Evolutionary conservation across 2,888 invertebrate genomes (phyloP), one percentile per base, ranked within the genome.

Genomic region (Idaea dimidiata): DNA sequence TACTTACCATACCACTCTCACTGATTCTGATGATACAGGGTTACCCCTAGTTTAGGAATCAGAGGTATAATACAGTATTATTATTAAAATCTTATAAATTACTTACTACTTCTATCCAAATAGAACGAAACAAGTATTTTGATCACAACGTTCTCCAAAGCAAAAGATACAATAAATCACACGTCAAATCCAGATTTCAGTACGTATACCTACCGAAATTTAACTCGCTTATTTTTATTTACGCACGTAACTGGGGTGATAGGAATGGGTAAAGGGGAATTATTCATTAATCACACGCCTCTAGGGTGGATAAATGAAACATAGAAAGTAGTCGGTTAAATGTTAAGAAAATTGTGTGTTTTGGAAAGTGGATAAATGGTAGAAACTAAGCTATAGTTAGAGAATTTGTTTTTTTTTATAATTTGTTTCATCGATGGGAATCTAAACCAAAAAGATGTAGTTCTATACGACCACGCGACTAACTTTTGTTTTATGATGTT

Each of bases 251-350:
- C 78, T 79, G 82, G 82, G 81, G 8, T 43, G 77, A 79, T 79
- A 79, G 81, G 81, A 82, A 78, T 75, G 76, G 80, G 77, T 77
- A 63, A 65, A 60, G 70, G 72, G 83, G 76, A 78, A 79, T 75
- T 84, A 72, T 87, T 84, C 89, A 91, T 91, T 88, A 89, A 90
- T 91, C 91, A 91, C 86, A 74, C 82, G 85, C 84, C 78, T 82
- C 84, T 79, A 72, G 76, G 79, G 82, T 87, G 85, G 85, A 87
- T 83, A 84, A 83, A 78, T 82, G 78, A 83, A 82, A 71, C 77
- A 78, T 76, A 80, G 81, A 86, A 87, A 82, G 82, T 54, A 54
- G 54, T 54, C 10, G 54, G 54, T 7, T 54, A 8, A 54, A 54
- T 7, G 54, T 54, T 54, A 16, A 17, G 54, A 54, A 43, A 17